Percentiles rank a stretch among this genome's conserved stretches.
These are phyloP conservation scores for Lacanobia oleracea DNA, from an alignment of 2,888 invertebrate genomes.

Conservation along the genomic window DNA sequence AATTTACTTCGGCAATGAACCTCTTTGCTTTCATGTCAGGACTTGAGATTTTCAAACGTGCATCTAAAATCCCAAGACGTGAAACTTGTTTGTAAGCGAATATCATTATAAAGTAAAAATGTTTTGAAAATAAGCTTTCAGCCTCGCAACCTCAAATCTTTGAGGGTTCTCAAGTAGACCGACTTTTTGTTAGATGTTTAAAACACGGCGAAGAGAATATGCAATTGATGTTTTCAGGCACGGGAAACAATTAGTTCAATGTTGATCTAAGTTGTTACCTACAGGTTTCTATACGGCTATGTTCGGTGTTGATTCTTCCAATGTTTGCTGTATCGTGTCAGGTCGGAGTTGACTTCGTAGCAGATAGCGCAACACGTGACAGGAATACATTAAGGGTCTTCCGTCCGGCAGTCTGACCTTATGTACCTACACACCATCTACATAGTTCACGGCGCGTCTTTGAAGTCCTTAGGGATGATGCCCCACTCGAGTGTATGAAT, in stretches of 20 bases:
- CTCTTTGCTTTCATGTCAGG: slow-evolving; percentile 34
- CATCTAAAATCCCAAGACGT: slow-evolving; percentile 42
- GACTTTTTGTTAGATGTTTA: slow-evolving; percentile 25
- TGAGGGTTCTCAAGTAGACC: slow-evolving; percentile 43
- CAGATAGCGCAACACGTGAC: slow-evolving; percentile 65
- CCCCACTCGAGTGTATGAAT: slow-evolving; percentile 7
- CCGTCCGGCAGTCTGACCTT: slow-evolving; percentile 14
- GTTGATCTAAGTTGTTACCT: slow-evolving; percentile 20
- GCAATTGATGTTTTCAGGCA: slow-evolving; percentile 34
- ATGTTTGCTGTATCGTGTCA: slow-evolving; percentile 28
- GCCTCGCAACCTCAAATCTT: slow-evolving; percentile 42
- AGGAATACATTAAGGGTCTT: slow-evolving; percentile 71
- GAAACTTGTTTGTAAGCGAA: slow-evolving; percentile 49
- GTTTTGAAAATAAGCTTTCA: slow-evolving; percentile 42
- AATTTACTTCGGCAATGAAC: slow-evolving; percentile 15
- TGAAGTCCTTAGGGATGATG: slow-evolving; percentile 1
- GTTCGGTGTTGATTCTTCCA: slow-evolving; percentile 17
- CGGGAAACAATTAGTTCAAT: slow-evolving; percentile 25
- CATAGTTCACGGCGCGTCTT: slow-evolving; percentile 1
- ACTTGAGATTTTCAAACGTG: slow-evolving; percentile 41
- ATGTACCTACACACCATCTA: slow-evolving; percentile 8
- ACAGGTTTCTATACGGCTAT: slow-evolving; percentile 1
- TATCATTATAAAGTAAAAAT: slow-evolving; percentile 60
- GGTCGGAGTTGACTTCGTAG: slow-evolving; percentile 29
- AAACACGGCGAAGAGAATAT: slow-evolving; percentile 36